Conservation (phyloP, 2,113 vertebrate species). For the Bubo blakistoni region DNA sequence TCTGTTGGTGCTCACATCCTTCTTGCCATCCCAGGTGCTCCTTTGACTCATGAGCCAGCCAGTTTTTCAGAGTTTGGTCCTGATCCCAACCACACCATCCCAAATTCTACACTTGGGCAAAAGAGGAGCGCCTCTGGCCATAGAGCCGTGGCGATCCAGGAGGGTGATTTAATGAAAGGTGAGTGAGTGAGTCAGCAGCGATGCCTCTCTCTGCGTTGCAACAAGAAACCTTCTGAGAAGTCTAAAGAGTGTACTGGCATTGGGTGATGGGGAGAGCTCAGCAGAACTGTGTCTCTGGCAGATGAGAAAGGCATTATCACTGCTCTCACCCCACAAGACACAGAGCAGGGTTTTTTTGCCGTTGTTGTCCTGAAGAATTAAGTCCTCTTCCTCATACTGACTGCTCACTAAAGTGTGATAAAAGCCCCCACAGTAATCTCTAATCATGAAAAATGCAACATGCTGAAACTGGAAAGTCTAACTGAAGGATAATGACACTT, state of each 20-base stretch:
- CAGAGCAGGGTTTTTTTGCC: background rate
- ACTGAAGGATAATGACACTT: background rate
- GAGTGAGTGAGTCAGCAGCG: background rate
- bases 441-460: background rate
- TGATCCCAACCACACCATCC: background rate
- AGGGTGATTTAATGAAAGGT: background rate
- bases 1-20: background rate
- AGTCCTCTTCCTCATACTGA: background rate
- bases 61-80: background rate
- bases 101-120: background rate
- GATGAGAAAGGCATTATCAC: background rate
- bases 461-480: background rate
- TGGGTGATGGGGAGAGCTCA: rapidly evolving
- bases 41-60: background rate
- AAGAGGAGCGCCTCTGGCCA: background rate
- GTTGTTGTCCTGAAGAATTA: background rate
- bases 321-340: background rate
- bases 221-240: background rate
- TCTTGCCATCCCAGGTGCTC: background rate
- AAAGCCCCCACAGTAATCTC: background rate
- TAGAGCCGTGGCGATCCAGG: background rate
- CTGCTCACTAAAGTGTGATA: background rate
- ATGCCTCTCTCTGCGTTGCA: background rate
- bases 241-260: rapidly evolving
- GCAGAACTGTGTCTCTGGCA: background rate